A percentile compares a stretch with the other conserved stretches of the same genome.
phyloP scores from a whole-genome alignment of 2,888 invertebrate species.

The Tineola bisselliella region DNA sequence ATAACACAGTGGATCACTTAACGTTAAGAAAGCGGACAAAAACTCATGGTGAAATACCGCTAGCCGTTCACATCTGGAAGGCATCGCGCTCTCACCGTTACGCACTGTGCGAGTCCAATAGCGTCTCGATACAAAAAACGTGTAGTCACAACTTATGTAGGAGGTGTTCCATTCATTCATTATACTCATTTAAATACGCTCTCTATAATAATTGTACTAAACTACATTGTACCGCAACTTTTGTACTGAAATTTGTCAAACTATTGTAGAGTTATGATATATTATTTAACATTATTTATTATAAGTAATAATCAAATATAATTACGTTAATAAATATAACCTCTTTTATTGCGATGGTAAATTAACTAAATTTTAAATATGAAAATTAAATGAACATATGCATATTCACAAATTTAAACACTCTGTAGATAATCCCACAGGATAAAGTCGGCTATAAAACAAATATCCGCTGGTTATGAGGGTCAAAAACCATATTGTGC shows the following conservation, averaged over 20 bases:
- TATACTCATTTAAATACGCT: not conserved
- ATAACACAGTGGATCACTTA: slow-evolving; percentile 27
- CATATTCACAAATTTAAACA: slow-evolving; percentile 20
- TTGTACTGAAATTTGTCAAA: not conserved
- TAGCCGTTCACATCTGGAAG: slow-evolving; percentile 56
- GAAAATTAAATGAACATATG: too few species aligned
- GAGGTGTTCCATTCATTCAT: slow-evolving; percentile 10
- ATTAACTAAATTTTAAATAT: too few species aligned
- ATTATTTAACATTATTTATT: too few species aligned
- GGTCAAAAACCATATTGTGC: slow-evolving; percentile 66
- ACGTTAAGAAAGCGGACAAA: slow-evolving; percentile 34
- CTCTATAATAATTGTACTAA: not conserved
- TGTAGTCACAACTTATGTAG: slow-evolving; percentile 10
- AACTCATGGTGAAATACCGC: slow-evolving; percentile 53
- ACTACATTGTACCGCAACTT: not conserved
- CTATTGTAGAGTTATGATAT: not conserved
- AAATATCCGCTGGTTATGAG: slow-evolving; percentile 59
- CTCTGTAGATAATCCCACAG: slow-evolving; percentile 39
- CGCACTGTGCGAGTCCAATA: slow-evolving; percentile 17
- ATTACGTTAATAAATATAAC: too few species aligned
- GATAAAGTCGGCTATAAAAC: slow-evolving; percentile 50
- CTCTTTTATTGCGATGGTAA: too few species aligned
- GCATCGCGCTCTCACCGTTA: slow-evolving; percentile 58
- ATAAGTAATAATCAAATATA: too few species aligned
- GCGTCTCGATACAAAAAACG: slow-evolving; percentile 12